phyloP scores from a whole-genome alignment of 2,113 vertebrate species.

The Lampris incognitus region DNA sequence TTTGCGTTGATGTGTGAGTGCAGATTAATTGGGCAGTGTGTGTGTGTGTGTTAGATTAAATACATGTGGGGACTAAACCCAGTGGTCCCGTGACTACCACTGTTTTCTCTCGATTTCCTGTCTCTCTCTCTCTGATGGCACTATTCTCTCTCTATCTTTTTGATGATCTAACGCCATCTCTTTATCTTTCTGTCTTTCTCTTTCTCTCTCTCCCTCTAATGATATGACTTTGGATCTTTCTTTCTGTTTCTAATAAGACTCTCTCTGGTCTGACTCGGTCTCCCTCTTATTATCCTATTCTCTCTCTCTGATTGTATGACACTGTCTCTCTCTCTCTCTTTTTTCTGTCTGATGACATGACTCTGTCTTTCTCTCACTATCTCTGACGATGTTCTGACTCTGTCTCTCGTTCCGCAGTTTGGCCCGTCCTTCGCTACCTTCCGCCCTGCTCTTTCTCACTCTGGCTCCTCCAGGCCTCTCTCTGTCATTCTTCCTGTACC shows the following conservation, averaged over 20 bases:
- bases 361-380: constrained; percentile 1
- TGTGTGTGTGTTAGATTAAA: constrained; percentile 22
- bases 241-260: constrained; percentile 37
- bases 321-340: neutral
- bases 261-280: neutral
- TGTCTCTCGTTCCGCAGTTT: constrained; percentile 86
- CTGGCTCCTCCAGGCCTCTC: constrained; percentile 84
- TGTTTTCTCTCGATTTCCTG: neutral
- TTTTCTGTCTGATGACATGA: neutral
- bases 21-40: neutral
- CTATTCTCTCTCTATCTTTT: constrained; percentile 12
- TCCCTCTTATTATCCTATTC: neutral
- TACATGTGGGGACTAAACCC: constrained; percentile 15
- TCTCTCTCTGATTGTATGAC: neutral
- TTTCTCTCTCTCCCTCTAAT: constrained; percentile 35
- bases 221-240: constrained; percentile 34
- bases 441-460: constrained; percentile 85
- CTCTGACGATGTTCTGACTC: constrained; percentile 21
- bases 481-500: constrained; percentile 86
- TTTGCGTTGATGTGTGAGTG: neutral
- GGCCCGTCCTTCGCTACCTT: constrained; percentile 86
- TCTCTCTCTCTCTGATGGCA: constrained; percentile 2
- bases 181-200: neutral
- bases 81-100: constrained; percentile 12
- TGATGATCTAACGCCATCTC: constrained; percentile 49